Conservation (phyloP, 2,888 invertebrate genomes). For the Helobdella robusta region DNA sequence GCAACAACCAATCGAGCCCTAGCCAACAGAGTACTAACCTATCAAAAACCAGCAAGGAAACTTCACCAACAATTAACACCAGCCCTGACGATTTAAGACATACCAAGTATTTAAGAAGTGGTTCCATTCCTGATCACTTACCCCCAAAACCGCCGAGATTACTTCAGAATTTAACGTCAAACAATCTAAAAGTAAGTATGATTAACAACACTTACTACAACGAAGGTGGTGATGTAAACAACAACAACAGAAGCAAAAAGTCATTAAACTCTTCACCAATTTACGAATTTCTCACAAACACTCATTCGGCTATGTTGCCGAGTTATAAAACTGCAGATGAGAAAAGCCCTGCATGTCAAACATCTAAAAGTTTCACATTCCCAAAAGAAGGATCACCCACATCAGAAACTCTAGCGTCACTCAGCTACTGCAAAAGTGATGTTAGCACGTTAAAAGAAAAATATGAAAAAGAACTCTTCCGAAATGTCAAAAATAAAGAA, state of each 20-base stretch:
- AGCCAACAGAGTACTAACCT: too few relatives aligned
- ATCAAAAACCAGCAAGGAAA: too few relatives aligned
- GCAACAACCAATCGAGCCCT: too few relatives aligned
- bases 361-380: not conserved
- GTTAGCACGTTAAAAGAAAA: too few relatives aligned
- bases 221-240: not conserved
- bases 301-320: not conserved
- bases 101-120: not conserved
- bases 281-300: slow-evolving; percentile 11
- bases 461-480: too few relatives aligned
- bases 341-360: not conserved
- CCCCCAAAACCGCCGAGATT: slow-evolving; percentile 11
- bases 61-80: not conserved
- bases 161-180: too few relatives aligned
- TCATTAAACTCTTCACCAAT: not conserved
- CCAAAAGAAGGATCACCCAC: not conserved
- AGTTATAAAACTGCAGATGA: not conserved
- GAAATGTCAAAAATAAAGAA: too few relatives aligned
- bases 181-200: too few relatives aligned
- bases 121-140: not conserved
- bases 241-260: not conserved
- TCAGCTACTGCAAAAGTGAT: too few relatives aligned
- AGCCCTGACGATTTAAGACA: not conserved
- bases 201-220: too few relatives aligned
- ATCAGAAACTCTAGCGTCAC: too few relatives aligned